Conservation (phyloP, 2,888 invertebrate species). For the Acleris sparsana region DNA sequence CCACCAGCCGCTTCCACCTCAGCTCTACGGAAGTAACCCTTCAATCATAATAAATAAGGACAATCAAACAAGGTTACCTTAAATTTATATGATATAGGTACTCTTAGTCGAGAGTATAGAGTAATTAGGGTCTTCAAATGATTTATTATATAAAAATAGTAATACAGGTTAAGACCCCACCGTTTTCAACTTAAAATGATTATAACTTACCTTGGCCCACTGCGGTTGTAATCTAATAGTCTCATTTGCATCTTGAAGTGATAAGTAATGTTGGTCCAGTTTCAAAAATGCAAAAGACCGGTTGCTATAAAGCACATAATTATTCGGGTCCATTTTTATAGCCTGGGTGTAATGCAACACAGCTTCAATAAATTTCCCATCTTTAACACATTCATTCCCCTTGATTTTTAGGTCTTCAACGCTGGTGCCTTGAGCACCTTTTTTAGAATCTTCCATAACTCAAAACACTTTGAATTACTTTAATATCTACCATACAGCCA, state of each 20-base stretch:
- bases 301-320: conserved; percentile 90
- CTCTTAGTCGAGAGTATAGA: no score
- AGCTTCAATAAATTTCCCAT: conserved; percentile 89
- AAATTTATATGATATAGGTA: background rate
- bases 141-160: background rate
- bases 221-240: conserved; percentile 88
- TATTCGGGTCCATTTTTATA: conserved; percentile 88
- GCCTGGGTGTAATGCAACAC: conserved; percentile 91
- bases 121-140: no score
- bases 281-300: conserved; percentile 91
- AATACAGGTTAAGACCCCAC: background rate
- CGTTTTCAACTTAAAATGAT: background rate
- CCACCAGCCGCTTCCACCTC: conserved; percentile 88
- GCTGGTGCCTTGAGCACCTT: conserved; percentile 51
- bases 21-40: conserved; percentile 89
- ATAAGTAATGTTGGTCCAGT: conserved; percentile 89
- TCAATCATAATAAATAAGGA: conserved; percentile 13
- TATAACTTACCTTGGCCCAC: conserved; percentile 88
- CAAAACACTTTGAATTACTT: background rate
- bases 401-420: conserved; percentile 87
- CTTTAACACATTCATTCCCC: conserved; percentile 90
- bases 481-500: conserved; percentile 4
- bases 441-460: conserved; percentile 68
- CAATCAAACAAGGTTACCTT: background rate
- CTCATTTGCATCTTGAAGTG: conserved; percentile 90